Conservation (phyloP, 2,888 invertebrate genomes). For the Coleophora flavipennella region DNA sequence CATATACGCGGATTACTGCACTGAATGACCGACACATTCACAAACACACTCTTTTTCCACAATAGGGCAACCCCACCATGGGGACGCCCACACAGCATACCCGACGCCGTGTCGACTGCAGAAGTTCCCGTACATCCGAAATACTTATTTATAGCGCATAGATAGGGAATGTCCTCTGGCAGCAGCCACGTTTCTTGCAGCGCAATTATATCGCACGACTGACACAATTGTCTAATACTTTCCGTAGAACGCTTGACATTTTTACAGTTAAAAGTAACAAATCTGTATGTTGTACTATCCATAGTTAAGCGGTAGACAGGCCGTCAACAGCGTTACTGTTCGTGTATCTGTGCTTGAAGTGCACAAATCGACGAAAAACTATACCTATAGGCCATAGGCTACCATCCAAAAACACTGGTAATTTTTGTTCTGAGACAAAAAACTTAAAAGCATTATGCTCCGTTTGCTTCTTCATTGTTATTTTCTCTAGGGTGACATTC, state of each 20-base stretch:
- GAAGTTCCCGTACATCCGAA: slow-evolving; percentile 4
- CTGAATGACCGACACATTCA: neutral
- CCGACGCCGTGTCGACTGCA: slow-evolving; percentile 8
- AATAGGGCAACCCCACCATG: slow-evolving; percentile 11
- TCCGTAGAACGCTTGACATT: slow-evolving; percentile 15
- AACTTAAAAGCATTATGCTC: slow-evolving; percentile 11
- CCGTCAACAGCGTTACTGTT: too few relatives aligned
- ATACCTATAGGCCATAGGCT: slow-evolving; percentile 13
- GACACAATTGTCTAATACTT: slow-evolving; percentile 12
- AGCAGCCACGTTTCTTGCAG: slow-evolving; percentile 20
- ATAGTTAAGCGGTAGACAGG: neutral
- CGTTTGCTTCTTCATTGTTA: slow-evolving; percentile 4
- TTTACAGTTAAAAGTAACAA: slow-evolving; percentile 20
- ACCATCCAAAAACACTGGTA: slow-evolving; percentile 9
- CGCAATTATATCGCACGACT: slow-evolving; percentile 12
- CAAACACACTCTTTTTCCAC: slow-evolving; percentile 5
- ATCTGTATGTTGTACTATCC: neutral
- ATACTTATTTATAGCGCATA: neutral
- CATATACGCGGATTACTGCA: neutral
- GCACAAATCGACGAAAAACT: slow-evolving; percentile 8
- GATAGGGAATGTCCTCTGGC: slow-evolving; percentile 14
- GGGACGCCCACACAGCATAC: slow-evolving; percentile 8
- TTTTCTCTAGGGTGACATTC: slow-evolving; percentile 6
- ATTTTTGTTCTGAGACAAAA: slow-evolving; percentile 9
- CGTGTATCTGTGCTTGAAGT: neutral